Evolutionary conservation across 2,888 invertebrate genomes (phyloP), one percentile per base, ranked within the genome.

Genomic region (Cerastoderma edule): DNA sequence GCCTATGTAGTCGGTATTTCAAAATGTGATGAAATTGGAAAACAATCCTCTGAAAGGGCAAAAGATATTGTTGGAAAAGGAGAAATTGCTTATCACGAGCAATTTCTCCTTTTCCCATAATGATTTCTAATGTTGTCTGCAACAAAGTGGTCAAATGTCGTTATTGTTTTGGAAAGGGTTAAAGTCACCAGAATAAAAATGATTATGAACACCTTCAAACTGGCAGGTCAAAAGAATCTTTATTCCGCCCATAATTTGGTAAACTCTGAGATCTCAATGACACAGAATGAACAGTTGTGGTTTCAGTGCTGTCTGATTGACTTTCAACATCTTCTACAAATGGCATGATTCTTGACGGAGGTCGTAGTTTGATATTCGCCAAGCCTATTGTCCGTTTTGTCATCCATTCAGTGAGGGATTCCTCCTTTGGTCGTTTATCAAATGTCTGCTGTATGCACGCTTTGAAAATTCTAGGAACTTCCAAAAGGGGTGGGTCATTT

Each of bases 351-450:
- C 85, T 84, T 22, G 84, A 78, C 30, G 83, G 80, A 39, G 83
- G 84, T 24, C 87, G 83, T 19, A 87, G 28, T 67, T 82, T 83
- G n/a, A 90, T 75, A 67, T 74, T 89, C n/a, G 87, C 82, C 35
- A 91, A 72, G 71, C 89, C 90, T 13, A 78, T 74, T 2, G 89
- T 89, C 53, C 87, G 75, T 60, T 86, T 87, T 10, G 86, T 84
- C 46, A 91, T 80, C 91, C 91, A 91, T 48, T 89, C 87, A 5
- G 86, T 81, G 35, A 91, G 67, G 2, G 88, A 85, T 33, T 89
- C 90, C 65, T 87, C 89, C 50, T 85, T 88, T 0, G 91, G 91
- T 50, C 91, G 72, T 64, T 87, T 86, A 66, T 91, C 89, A 10
- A 91, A 65, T 16, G 87, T 80, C 75, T 90, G 86, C 33, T 68